A percentile compares a stretch with the other conserved stretches of the same genome.
phyloP scores from a whole-genome alignment of 1,140 invertebrate species.

The Drosophila trapezifrons region DNA sequence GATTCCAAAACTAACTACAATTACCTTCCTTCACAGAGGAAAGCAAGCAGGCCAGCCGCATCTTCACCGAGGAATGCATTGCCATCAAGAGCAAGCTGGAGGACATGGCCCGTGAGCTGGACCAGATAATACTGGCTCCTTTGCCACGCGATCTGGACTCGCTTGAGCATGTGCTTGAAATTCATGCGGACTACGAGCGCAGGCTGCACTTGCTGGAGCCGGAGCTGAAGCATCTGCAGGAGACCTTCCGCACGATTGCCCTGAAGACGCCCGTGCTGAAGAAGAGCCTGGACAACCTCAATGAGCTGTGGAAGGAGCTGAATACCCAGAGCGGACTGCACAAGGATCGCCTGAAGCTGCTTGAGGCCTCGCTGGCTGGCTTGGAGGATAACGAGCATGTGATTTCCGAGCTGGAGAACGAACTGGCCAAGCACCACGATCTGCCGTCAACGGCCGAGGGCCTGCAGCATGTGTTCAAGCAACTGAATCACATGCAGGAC shows the following conservation, averaged over 20 bases:
- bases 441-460: constrained; percentile 92
- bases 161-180: constrained; percentile 93
- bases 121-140: constrained; percentile 90
- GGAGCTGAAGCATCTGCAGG: constrained; percentile 92
- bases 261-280: constrained; percentile 95
- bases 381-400: constrained; percentile 95
- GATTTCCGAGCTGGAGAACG: constrained; percentile 96
- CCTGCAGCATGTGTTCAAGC: constrained; percentile 87
- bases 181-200: constrained; percentile 95
- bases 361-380: constrained; percentile 94
- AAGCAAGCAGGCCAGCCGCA: constrained; percentile 93
- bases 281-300: constrained; percentile 93
- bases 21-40: constrained; percentile 87
- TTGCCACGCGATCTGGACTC: constrained; percentile 93
- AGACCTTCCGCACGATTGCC: constrained; percentile 92
- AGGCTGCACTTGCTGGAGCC: constrained; percentile 89
- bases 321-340: constrained; percentile 83
- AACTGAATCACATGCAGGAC: constrained; percentile 88
- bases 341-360: constrained; percentile 89
- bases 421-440: constrained; percentile 92
- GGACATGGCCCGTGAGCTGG: constrained; percentile 93
- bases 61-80: constrained; percentile 93
- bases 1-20: not conserved
- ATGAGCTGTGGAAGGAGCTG: constrained; percentile 94
- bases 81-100: constrained; percentile 92